Conservation (phyloP, 2,113 vertebrate species). For the Alexandromys fortis region DNA sequence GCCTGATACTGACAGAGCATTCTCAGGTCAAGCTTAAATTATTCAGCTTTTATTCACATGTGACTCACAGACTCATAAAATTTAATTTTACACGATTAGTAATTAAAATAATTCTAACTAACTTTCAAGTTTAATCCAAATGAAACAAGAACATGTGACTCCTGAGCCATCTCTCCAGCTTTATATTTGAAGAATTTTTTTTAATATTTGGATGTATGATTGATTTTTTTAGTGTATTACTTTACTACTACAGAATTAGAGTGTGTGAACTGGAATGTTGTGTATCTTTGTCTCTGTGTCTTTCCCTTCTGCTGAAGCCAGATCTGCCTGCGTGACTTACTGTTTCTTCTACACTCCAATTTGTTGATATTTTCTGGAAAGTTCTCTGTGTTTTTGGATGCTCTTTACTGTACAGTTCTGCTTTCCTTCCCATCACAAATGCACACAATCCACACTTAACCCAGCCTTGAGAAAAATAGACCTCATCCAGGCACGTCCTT, state of each 20-base stretch:
- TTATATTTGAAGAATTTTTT: neutral
- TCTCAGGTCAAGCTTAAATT: neutral
- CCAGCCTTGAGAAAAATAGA: conserved; percentile 33
- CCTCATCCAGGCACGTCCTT: neutral
- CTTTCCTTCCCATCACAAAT: neutral
- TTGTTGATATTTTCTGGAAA: neutral
- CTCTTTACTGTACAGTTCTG: conserved; percentile 2
- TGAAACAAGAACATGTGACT: neutral
- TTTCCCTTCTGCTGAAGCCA: neutral
- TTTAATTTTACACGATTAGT: neutral
- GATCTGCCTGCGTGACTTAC: too few relatives aligned
- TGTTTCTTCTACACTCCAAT: neutral
- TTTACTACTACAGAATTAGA: neutral
- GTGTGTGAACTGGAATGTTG: neutral
- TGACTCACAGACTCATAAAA: neutral
- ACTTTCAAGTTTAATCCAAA: neutral
- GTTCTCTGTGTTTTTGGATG: neutral
- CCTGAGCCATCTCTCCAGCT: neutral
- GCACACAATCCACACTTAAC: conserved; percentile 41
- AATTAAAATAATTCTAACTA: neutral
- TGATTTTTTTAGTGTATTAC: neutral
- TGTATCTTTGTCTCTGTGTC: neutral
- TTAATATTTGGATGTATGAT: neutral
- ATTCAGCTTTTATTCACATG: neutral
- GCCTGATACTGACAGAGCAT: neutral